Conservation (phyloP, 2,797 vertebrate genomes). For the Ctenosaura bakeri region DNA sequence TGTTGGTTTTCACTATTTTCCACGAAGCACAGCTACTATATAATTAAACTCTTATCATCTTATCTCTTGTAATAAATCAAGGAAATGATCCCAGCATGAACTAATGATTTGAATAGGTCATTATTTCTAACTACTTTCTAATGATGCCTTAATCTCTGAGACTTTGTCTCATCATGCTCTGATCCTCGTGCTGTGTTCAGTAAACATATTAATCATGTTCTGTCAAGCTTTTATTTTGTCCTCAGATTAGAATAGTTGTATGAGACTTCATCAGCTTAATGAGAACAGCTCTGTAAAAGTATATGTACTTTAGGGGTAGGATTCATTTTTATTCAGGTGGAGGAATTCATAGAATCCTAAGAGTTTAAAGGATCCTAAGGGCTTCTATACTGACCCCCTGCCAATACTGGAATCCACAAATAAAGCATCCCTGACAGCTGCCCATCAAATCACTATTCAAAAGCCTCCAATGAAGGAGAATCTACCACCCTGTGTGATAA, state of each 20-base stretch:
- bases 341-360: not conserved
- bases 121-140: conserved; percentile 33
- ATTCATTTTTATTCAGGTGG: conserved; percentile 24
- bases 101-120: not conserved
- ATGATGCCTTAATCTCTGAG: conserved; percentile 30
- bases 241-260: conserved; percentile 48
- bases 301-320: conserved; percentile 22
- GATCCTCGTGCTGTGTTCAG: conserved; percentile 4
- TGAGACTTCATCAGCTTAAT: conserved; percentile 46
- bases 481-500: too few species aligned
- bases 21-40: not conserved
- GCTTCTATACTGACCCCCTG: too few species aligned
- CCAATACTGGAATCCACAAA: too few species aligned
- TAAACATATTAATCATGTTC: not conserved
- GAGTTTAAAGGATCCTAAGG: too few species aligned
- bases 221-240: conserved; percentile 25
- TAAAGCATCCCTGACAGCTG: too few species aligned
- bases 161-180: conserved; percentile 20
- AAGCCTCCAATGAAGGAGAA: too few species aligned
- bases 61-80: not conserved
- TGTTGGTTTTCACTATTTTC: not conserved
- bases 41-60: not conserved
- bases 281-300: conserved; percentile 58
- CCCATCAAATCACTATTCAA: too few species aligned
- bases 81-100: conserved; percentile 26